These are phyloP conservation scores for Sciurus niger DNA, from an alignment of 2,113 vertebrate genomes.

Conservation along the genomic window DNA sequence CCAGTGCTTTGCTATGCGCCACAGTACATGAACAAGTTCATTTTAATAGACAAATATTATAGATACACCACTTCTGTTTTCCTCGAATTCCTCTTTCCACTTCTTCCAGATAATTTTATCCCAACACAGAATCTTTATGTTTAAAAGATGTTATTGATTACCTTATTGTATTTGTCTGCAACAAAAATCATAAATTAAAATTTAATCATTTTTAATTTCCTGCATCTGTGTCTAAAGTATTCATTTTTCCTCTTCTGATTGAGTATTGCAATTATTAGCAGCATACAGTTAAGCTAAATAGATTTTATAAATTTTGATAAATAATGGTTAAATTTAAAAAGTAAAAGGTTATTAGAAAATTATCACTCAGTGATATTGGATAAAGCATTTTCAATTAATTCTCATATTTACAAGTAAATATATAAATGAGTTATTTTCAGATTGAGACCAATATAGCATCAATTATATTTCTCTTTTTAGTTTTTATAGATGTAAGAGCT, in stretches of 20 bases:
- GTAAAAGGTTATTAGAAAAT: conserved; percentile 29
- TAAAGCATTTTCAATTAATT: background rate
- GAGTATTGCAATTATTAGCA: background rate
- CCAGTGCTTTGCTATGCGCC: background rate
- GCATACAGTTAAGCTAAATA: conserved; percentile 28
- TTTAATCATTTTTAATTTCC: conserved; percentile 34
- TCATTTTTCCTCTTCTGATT: background rate
- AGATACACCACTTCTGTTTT: background rate
- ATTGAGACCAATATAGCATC: background rate
- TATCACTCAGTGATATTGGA: background rate
- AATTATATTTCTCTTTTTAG: background rate
- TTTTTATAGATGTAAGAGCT: background rate
- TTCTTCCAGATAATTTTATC: conserved; percentile 21
- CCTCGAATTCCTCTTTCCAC: background rate
- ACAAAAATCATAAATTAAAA: conserved; percentile 37
- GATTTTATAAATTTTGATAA: conserved; percentile 15
- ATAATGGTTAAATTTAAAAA: conserved; percentile 25
- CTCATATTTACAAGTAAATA: background rate
- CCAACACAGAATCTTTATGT: background rate
- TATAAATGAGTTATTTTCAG: conserved; percentile 45
- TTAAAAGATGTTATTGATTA: background rate
- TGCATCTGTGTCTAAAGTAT: background rate
- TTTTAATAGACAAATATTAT: background rate
- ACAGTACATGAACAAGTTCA: background rate
- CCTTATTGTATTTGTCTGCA: conserved; percentile 46